Base-by-base conservation (phyloP, 23 tunicate genomes). In the Halocynthia aurantium region DNA sequence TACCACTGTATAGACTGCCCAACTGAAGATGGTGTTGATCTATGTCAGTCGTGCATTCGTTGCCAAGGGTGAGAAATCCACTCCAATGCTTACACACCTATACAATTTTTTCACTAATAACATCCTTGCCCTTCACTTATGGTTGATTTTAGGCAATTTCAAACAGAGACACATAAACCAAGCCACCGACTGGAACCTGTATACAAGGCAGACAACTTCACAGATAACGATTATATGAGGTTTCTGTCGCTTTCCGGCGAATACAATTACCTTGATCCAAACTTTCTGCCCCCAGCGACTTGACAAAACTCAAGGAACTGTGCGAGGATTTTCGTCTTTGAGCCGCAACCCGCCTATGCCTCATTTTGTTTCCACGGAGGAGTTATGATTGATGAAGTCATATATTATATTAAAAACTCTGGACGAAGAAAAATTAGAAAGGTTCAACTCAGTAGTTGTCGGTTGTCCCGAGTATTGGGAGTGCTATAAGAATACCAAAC, bases 231-330 rank as follows among this genome's bases (percentile, higher is more conserved):
- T 81, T 84, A 84, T 72, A 74, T 82, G 17, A 83, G 80, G 58
- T 54, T 89, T 50, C 77, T 74, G 12, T 58, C 83, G 9, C 52
- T 18, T 12, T 44, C 84, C 50, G 86, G 93, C 13, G 96, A 84
- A n/a, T 89, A 84, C 80, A 89, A 89, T 77, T 89, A 89, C 89
- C 96, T 89, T 80, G 96, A 89, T 52, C 88, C 96, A 8, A 89
- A 89, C 56, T 89, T 80, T 70, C 75, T 79, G 7, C 96, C 96
- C 44, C 81, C 83, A 7, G 61, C 55, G 22, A 71, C 75, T 18
- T 84, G 70, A 83, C 5, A 15, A 55, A 61, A 13, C 64, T n/a
- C 64, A 58, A 15, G 64, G n/a, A 58, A 13, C 64, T 31, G 44
- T 31, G 44, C 44, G 44, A 31, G 44, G 44, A 31, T 31, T 31